These are phyloP conservation scores for Montipora sp. DNA, from an alignment of 64 coral and sea anemone species.

Conservation along the genomic window DNA sequence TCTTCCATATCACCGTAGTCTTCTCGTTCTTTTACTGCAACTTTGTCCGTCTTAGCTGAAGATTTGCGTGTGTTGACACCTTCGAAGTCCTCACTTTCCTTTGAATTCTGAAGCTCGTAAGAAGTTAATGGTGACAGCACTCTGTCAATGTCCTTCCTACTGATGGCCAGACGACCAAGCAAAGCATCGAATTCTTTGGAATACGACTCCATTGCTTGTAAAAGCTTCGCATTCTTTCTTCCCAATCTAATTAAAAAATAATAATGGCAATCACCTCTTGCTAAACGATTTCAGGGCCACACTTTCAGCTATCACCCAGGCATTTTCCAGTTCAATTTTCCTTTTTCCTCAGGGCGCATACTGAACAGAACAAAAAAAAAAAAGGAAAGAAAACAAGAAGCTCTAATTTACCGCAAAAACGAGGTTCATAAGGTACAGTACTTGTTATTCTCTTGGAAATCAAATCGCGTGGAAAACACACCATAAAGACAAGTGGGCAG, in stretches of 20 bases:
- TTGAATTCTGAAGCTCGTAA: background rate
- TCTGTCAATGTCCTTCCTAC: background rate
- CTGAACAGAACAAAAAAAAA: too few relatives aligned
- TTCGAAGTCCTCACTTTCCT: background rate
- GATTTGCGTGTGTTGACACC: background rate
- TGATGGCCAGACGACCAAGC: background rate
- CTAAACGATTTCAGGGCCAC: too few relatives aligned
- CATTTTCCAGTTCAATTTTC: too few relatives aligned
- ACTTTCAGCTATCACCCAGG: too few relatives aligned
- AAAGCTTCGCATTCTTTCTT: background rate
- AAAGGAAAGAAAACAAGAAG: too few relatives aligned
- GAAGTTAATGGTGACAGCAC: background rate
- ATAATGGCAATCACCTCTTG: background rate
- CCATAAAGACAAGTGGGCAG: too few relatives aligned
- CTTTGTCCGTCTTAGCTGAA: background rate
- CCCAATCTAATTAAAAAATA: background rate
- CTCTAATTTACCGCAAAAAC: too few relatives aligned
- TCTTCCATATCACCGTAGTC: slow-evolving; percentile 42
- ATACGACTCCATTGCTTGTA: slow-evolving; percentile 1
- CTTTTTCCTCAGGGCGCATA: too few relatives aligned
- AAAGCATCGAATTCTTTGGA: background rate
- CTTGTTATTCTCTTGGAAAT: too few relatives aligned
- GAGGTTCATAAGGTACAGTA: too few relatives aligned
- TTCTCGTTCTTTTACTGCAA: background rate
- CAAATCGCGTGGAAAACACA: too few relatives aligned